A percentile compares a stretch with the other conserved stretches of the same genome.
Evolutionary conservation across 1,140 invertebrate genomes (phyloP).

Genomic region (Hyles euphorbiae): DNA sequence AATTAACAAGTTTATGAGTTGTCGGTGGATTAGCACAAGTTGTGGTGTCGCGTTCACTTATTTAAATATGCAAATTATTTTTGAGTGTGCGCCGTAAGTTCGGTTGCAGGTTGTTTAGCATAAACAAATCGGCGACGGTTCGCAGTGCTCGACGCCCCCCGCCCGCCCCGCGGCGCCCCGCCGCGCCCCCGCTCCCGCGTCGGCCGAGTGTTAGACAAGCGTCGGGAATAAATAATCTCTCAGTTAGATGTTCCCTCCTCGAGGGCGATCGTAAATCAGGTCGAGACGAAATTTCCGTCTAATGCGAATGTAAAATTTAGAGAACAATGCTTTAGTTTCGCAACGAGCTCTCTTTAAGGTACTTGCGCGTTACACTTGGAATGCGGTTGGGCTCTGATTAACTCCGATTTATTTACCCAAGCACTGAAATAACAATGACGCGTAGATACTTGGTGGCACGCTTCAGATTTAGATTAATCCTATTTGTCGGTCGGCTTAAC

Average conservation of each 20-base stretch:
- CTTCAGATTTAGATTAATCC: too few species aligned
- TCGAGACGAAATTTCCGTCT: conserved; percentile 56
- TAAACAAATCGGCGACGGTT: conserved; percentile 58
- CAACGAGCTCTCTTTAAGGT: conserved; percentile 44
- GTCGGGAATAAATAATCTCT: conserved; percentile 54
- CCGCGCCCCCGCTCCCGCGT: not conserved
- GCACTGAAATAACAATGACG: too few species aligned
- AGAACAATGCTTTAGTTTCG: conserved; percentile 49
- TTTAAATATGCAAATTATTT: conserved; percentile 68
- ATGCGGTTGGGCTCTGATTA: conserved; percentile 41
- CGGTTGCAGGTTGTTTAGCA: conserved; percentile 60
- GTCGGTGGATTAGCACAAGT: conserved; percentile 25
- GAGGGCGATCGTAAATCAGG: conserved; percentile 54
- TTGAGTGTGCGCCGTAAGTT: conserved; percentile 50
- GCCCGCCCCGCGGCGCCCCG: not conserved
- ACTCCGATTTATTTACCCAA: conserved; percentile 15
- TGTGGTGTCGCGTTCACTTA: conserved; percentile 32
- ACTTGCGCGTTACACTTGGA: conserved; percentile 50
- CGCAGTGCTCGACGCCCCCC: conserved; percentile 23
- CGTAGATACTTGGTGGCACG: too few species aligned
- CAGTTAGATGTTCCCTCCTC: conserved; percentile 44
- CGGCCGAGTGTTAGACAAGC: conserved; percentile 38
- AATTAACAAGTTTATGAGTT: conserved; percentile 44
- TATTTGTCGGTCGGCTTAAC: too few species aligned
- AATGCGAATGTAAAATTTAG: conserved; percentile 65